These are phyloP conservation scores for Gambusia holbrooki DNA, from an alignment of 2,113 vertebrate species.

Conservation along the genomic window DNA sequence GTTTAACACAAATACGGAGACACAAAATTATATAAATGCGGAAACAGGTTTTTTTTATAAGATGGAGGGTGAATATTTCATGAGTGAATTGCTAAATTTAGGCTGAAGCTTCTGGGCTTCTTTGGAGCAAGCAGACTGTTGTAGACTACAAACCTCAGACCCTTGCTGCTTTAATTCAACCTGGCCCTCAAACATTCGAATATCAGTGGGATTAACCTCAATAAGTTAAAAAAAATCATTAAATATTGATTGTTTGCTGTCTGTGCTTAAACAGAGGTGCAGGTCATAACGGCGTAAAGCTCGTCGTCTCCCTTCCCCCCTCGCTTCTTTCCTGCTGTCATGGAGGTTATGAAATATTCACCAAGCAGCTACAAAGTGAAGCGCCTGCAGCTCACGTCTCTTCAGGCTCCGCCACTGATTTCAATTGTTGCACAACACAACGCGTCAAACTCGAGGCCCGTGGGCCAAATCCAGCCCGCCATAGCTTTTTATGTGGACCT, in stretches of 20 bases:
- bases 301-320: slow-evolving; percentile 47
- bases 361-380: slow-evolving; percentile 55
- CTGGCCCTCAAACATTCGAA: neutral
- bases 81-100: slow-evolving; percentile 70
- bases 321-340: slow-evolving; percentile 42
- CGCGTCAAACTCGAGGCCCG: too few species aligned
- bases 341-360: slow-evolving; percentile 79
- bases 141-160: slow-evolving; percentile 5
- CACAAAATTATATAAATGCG: slow-evolving; percentile 49
- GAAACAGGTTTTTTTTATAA: slow-evolving; percentile 39
- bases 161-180: neutral
- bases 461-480: too few species aligned
- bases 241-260: too few species aligned
- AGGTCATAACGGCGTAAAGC: slow-evolving; percentile 11
- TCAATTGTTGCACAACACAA: neutral
- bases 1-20: slow-evolving; percentile 12
- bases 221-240: neutral
- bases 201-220: neutral
- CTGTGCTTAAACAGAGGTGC: too few species aligned
- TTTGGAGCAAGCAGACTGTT: slow-evolving; percentile 18
- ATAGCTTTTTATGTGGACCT: too few species aligned
- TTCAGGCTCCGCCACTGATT: slow-evolving; percentile 21
- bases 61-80: slow-evolving; percentile 73
- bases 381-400: slow-evolving; percentile 44
- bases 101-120: slow-evolving; percentile 28